Base-by-base conservation (phyloP, 2,888 invertebrate species). In the Phorcus lineatus region DNA sequence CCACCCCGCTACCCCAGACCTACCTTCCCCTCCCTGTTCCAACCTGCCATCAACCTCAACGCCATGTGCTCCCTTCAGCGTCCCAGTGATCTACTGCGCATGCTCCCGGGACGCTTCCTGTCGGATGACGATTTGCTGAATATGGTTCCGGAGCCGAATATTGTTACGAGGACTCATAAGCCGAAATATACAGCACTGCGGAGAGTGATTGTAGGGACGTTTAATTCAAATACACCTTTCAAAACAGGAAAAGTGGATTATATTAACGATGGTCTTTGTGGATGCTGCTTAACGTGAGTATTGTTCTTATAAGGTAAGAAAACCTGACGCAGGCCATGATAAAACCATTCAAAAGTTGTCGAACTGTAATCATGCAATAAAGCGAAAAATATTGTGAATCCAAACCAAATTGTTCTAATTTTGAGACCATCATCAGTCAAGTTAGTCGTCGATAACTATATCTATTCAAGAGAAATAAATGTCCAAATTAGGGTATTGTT, bases 41-140 rank as follows among this genome's bases (percentile, higher is more conserved):
- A 24, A 28, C 17, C 62, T 13, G 16, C 28, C 28, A 70, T 55
- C 52, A 66, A 74, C 54, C 55, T 79, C 22, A 74, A 74, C 47
- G 19, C 24, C 67, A 36, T 55, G 76, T 76, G 76, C 55, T 54
- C 54, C 2, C 24, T 76, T n/a, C 76, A 55, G 55, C 24, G 36
- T 0, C 80, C 77, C 2, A 79, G 77, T 31, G 82, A 82, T 40
- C 47, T 82, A 13, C 57, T 66, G 31, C 76, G 79, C 31, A 75
- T 82, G 74, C 77, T 81, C 6, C 82, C 80, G 28, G 80, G 79
- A 19, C 53, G 66, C 4, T 82, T 82, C 77, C 47, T 82, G 79
- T 74, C 80, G 0, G 82, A 82, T 22, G 52, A 24, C 13, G 82
- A 82, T 16, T 77, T 82, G 74, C 17, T 78, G 54, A 62, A 54